Percentiles rank a stretch among this genome's conserved stretches.
phyloP scores from a whole-genome alignment of 2,888 invertebrate genomes.

The Acronicta alni region DNA sequence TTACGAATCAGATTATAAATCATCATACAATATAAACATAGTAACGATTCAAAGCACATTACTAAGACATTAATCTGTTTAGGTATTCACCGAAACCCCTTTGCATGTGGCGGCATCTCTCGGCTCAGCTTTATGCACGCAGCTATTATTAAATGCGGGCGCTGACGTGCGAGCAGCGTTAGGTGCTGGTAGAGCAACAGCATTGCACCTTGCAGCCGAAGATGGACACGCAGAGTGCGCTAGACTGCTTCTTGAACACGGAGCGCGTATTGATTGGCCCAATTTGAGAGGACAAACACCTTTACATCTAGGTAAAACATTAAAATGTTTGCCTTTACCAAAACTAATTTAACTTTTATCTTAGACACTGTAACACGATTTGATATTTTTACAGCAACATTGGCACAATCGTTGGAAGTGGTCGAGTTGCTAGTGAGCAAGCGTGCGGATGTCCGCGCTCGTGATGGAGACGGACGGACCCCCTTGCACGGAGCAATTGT shows the following conservation, averaged over 20 bases:
- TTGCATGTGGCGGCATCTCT: slow-evolving; percentile 94
- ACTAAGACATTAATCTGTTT: slow-evolving; percentile 50
- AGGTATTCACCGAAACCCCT: slow-evolving; percentile 95
- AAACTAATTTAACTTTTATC: background rate
- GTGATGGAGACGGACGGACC: slow-evolving; percentile 93
- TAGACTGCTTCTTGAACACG: slow-evolving; percentile 91
- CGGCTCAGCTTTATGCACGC: slow-evolving; percentile 92
- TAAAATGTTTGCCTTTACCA: slow-evolving; percentile 1
- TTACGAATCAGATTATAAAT: slow-evolving; percentile 36
- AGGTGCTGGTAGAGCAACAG: slow-evolving; percentile 92
- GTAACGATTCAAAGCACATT: slow-evolving; percentile 36
- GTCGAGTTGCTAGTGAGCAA: slow-evolving; percentile 92
- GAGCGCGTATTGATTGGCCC: slow-evolving; percentile 93
- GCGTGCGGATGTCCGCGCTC: slow-evolving; percentile 91
- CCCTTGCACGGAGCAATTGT: slow-evolving; percentile 95
- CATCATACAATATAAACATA: slow-evolving; percentile 46
- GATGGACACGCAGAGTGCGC: slow-evolving; percentile 95
- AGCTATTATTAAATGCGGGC: slow-evolving; percentile 93
- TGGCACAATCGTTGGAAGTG: slow-evolving; percentile 94
- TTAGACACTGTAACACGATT: background rate
- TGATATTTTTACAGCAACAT: slow-evolving; percentile 88
- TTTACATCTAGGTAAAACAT: slow-evolving; percentile 91
- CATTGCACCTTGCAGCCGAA: slow-evolving; percentile 96
- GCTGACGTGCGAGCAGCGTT: slow-evolving; percentile 94
- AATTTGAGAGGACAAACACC: slow-evolving; percentile 95